phyloP scores from a whole-genome alignment of 2,888 invertebrate species.

The Hermaeophaga mercurialis region DNA sequence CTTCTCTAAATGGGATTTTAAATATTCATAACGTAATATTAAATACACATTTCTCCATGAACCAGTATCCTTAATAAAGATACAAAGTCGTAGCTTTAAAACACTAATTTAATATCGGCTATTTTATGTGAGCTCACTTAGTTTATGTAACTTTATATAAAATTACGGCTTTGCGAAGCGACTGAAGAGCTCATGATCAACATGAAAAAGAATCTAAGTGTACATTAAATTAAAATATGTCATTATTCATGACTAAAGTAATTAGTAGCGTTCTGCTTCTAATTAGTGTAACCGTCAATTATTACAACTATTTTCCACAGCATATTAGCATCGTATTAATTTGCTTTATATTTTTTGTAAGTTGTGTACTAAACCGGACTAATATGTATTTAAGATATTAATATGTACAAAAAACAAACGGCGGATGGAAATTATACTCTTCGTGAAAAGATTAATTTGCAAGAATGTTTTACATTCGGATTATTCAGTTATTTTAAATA shows the following conservation, averaged over 20 bases:
- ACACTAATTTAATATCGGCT: too few species aligned
- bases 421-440: constrained; percentile 5
- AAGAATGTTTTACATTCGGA: neutral
- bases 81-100: neutral
- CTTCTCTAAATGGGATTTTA: too few species aligned
- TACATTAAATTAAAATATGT: constrained; percentile 20
- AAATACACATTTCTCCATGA: neutral
- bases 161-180: neutral
- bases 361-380: neutral
- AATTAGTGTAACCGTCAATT: constrained; percentile 28
- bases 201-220: constrained; percentile 9
- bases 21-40: too few species aligned
- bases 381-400: constrained; percentile 4
- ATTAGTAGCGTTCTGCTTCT: constrained; percentile 28
- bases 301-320: constrained; percentile 21
- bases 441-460: neutral
- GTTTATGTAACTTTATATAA: too few species aligned
- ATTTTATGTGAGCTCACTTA: too few species aligned
- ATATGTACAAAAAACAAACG: neutral
- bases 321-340: constrained; percentile 29
- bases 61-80: neutral
- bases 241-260: constrained; percentile 17
- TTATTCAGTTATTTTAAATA: neutral
- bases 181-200: neutral
- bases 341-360: constrained; percentile 17